Base-by-base conservation (phyloP, 2,888 invertebrate species). In the Diogma glabrata region DNA sequence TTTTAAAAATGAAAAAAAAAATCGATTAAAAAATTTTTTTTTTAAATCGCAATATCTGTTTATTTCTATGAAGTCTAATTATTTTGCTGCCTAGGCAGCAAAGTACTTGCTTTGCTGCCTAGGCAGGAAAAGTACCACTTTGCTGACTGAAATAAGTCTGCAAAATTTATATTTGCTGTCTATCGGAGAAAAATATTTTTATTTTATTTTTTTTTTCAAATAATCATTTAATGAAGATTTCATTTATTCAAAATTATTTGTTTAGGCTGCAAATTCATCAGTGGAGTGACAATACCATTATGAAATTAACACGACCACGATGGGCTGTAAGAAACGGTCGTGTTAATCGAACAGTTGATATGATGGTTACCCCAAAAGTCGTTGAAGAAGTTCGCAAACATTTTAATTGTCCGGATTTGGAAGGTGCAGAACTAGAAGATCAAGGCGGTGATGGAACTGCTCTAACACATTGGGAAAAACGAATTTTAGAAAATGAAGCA, bases 401-500 rank as follows among this genome's bases (percentile, higher is more conserved):
- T 68, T 96, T 95, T 69, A 82, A 86, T 66, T 96, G 96, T 63
- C 74, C 81, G 0, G 71, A 75, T 33, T 69, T 99, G 26, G 96
- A 96, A 71, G 97, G 97, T 1, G 97, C 96, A 0, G 97, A 99
- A 66, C 67, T 99, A 40, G 97, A 99, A 71, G 94, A 99, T 71
- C 97, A 99, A 71, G 97, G 97, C 0, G 93, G 92, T 14, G 93
- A 96, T 58, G 99, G 99, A 0, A 99, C 99, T 0, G 87, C 90
- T 0, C 73, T 96, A 43, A 97, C 97, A 0, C 99, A 99, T 65
- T 99, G 97, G 97, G 99, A 99, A 71, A 99, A 99, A 65, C 73
- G 99, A 51, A 83, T 97, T 2, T 93, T 97, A 67, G 99, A 99
- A 90, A 96, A 96, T 69, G 97, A 99, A 72, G 96, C 96, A 0